Conservation (phyloP, 2,797 vertebrate species). For the Tiaroga cobitis region DNA sequence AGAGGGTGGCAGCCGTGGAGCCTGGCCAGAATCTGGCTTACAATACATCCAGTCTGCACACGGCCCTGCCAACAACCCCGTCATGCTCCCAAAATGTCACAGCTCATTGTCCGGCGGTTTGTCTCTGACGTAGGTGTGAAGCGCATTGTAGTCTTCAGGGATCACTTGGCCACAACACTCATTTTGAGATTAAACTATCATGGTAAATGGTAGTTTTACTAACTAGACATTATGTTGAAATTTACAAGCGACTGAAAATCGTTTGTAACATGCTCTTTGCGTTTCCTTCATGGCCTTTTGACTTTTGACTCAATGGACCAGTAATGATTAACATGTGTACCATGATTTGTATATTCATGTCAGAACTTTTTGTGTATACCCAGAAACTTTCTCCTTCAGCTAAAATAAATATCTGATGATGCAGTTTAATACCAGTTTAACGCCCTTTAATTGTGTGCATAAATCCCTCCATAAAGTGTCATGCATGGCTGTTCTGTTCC, state of each 20-base stretch:
- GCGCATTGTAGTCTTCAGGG: conserved; percentile 26
- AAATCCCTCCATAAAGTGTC: background rate
- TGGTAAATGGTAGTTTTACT: background rate
- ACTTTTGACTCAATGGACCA: background rate
- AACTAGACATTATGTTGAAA: background rate
- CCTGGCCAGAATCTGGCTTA: conserved; percentile 60
- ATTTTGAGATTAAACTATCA: conserved; percentile 38
- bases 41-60: conserved; percentile 62
- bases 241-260: background rate
- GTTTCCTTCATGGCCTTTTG: background rate
- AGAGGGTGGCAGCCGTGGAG: conserved; percentile 53
- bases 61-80: conserved; percentile 42
- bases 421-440: background rate
- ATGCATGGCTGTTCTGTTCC: background rate
- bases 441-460: background rate
- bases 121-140: conserved; percentile 50
- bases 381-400: background rate
- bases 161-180: conserved; percentile 17
- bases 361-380: background rate
- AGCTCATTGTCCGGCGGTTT: conserved; percentile 48
- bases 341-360: background rate
- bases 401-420: background rate
- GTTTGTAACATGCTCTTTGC: background rate
- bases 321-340: background rate
- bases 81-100: conserved; percentile 42